Conservation (phyloP, 2,113 vertebrate genomes). For the Australoheros scitulus region DNA sequence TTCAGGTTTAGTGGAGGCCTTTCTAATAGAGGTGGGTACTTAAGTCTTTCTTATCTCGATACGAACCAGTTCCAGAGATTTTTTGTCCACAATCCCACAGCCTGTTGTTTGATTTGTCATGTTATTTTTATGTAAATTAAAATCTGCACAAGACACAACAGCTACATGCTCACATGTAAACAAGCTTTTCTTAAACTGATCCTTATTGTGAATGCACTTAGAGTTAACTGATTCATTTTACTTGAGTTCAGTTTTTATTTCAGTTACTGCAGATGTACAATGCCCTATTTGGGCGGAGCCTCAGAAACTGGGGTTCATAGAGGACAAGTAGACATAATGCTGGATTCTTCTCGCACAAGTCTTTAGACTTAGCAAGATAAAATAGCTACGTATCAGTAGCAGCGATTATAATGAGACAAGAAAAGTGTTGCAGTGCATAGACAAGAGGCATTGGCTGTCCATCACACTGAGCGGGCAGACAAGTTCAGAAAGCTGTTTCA, state of each 20-base stretch:
- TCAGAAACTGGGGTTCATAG: background rate
- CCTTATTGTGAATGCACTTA: background rate
- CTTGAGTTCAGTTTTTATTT: background rate
- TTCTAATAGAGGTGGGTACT: constrained; percentile 1
- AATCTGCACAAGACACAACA: background rate
- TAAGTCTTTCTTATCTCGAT: constrained; percentile 30
- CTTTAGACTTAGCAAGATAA: background rate
- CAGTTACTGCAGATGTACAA: background rate
- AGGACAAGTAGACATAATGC: background rate
- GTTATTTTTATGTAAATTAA: background rate
- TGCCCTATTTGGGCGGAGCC: background rate
- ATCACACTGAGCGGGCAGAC: background rate
- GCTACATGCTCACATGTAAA: background rate
- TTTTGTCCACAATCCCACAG: constrained; percentile 12
- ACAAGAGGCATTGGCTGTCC: background rate
- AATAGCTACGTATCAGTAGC: background rate
- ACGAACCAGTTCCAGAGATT: constrained; percentile 31
- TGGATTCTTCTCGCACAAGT: background rate
- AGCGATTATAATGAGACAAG: background rate
- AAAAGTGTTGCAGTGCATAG: background rate
- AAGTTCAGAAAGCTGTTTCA: background rate
- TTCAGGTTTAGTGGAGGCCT: background rate
- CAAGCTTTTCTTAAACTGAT: background rate
- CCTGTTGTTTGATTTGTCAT: constrained; percentile 18
- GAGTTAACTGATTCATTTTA: background rate